These are phyloP conservation scores for Malacoctenus gilli DNA, from an alignment of 2,797 vertebrate genomes.

Conservation along the genomic window DNA sequence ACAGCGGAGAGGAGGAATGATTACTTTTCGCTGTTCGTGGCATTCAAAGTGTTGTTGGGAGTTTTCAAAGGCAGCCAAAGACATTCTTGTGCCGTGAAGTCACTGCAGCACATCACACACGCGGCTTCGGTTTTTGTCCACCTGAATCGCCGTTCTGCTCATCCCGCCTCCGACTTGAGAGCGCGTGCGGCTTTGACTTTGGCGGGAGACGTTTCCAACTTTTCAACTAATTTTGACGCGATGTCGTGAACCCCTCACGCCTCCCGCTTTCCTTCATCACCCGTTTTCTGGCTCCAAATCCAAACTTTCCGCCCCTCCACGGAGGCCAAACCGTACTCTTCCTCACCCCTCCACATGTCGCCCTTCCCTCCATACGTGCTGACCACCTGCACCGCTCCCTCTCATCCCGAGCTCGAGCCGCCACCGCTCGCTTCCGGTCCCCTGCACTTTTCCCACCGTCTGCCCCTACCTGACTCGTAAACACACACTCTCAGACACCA, in stretches of 20 bases:
- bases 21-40: too few relatives aligned
- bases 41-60: too few relatives aligned
- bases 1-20: background rate
- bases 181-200: background rate
- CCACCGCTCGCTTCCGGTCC: slow-evolving; percentile 37
- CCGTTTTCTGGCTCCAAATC: slow-evolving; percentile 23
- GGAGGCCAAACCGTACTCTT: slow-evolving; percentile 26
- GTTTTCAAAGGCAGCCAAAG: too few relatives aligned
- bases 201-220: background rate
- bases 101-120: too few relatives aligned
- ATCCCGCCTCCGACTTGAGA: background rate
- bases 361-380: slow-evolving; percentile 24
- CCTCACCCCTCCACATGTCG: slow-evolving; percentile 22
- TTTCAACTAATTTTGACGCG: slow-evolving; percentile 8
- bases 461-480: slow-evolving; percentile 82
- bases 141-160: too few relatives aligned
- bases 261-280: slow-evolving; percentile 21
- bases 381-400: slow-evolving; percentile 60
- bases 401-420: slow-evolving; percentile 49
- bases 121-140: too few relatives aligned
- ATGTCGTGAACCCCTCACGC: slow-evolving; percentile 10
- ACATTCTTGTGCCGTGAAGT: too few relatives aligned
- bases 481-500: slow-evolving; percentile 46
- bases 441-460: slow-evolving; percentile 76
- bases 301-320: slow-evolving; percentile 15